Evolutionary conservation across 2,888 invertebrate genomes (phyloP).

Genomic region (Meiosimyza platycephala): DNA sequence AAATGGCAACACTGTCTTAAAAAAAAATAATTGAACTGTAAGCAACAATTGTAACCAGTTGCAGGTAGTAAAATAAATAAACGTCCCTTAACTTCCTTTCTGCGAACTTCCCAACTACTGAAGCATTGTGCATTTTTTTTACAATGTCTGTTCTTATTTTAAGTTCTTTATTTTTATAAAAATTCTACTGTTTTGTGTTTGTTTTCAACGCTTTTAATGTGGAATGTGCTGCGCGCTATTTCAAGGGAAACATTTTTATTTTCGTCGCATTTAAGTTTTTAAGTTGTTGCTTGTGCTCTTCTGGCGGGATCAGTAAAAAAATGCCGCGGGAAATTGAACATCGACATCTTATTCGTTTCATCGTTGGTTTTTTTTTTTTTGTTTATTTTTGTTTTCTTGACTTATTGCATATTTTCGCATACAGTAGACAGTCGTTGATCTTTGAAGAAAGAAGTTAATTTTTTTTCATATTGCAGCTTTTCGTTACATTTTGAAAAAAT

Average conservation of each 20-base stretch:
- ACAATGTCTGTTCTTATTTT: no score
- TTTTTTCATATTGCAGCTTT: not conserved
- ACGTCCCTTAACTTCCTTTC: no score
- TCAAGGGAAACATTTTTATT: constrained; percentile 28
- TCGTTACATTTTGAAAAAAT: no score
- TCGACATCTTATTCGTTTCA: not conserved
- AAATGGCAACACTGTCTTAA: no score
- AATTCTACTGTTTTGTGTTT: no score
- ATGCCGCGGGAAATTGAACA: not conserved
- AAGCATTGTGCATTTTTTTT: no score
- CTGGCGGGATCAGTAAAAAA: constrained; percentile 4
- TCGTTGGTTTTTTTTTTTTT: not conserved
- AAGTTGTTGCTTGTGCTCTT: not conserved
- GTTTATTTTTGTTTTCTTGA: not conserved
- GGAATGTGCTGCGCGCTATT: constrained; percentile 13
- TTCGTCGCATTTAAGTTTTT: constrained; percentile 32
- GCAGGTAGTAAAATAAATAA: no score
- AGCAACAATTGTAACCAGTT: no score
- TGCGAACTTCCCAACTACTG: no score
- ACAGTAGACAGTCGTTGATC: constrained; percentile 17
- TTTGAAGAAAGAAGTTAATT: constrained; percentile 14
- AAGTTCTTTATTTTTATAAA: no score
- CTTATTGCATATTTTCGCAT: not conserved
- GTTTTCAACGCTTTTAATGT: not conserved
- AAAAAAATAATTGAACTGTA: no score